These are phyloP conservation scores for Caenorhabditis wallacei DNA, from an alignment of 2,888 invertebrate genomes.

Conservation along the genomic window DNA sequence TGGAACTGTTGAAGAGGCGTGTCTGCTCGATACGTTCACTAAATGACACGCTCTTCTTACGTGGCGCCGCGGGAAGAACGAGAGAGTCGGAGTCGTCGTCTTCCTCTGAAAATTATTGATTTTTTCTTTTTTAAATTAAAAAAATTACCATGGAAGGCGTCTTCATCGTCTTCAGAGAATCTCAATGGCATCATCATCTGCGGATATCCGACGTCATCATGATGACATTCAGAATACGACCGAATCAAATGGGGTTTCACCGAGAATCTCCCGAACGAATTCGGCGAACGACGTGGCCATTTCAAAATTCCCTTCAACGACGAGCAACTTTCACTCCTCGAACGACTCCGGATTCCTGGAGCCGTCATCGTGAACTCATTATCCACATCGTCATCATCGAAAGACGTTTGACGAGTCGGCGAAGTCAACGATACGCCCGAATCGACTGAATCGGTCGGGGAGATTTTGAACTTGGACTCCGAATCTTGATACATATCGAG, in stretches of 20 bases:
- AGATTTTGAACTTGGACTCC: conserved; percentile 48
- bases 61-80: conserved; percentile 39
- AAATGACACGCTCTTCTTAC: conserved; percentile 64
- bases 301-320: conserved; percentile 60
- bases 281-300: conserved; percentile 31
- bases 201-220: conserved; percentile 23
- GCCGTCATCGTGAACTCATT: conserved; percentile 40
- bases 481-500: conserved; percentile 34
- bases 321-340: conserved; percentile 55
- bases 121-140: neutral
- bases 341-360: conserved; percentile 26
- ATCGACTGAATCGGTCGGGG: conserved; percentile 65
- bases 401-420: conserved; percentile 51
- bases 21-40: conserved; percentile 59
- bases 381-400: conserved; percentile 50
- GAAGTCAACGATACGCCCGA: conserved; percentile 61
- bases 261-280: neutral
- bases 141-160: conserved; percentile 55
- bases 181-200: conserved; percentile 44
- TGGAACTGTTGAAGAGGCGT: conserved; percentile 62
- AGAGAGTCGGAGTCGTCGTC: conserved; percentile 49
- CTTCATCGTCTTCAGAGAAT: conserved; percentile 63
- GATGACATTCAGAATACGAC: conserved; percentile 61
- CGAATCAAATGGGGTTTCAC: conserved; percentile 38
- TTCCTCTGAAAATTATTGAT: conserved; percentile 15